phyloP scores from a whole-genome alignment of 2,888 invertebrate genomes.

The Rotaria socialis region DNA sequence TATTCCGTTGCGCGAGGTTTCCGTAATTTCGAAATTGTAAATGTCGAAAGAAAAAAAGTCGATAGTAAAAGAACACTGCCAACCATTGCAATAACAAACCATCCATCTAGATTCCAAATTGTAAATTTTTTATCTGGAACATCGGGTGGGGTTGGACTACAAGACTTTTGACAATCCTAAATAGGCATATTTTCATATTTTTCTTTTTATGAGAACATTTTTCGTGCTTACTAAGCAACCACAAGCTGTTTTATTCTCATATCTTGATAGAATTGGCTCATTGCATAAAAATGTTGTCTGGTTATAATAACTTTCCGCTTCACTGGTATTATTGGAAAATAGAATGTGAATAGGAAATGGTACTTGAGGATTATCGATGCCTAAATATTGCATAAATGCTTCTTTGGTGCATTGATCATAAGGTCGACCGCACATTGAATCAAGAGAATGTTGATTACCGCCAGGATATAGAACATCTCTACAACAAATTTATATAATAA shows the following conservation, averaged over 20 bases:
- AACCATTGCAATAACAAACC: neutral
- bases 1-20: no score
- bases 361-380: slow-evolving; percentile 37
- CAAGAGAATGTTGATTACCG: slow-evolving; percentile 42
- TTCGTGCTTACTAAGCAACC: slow-evolving; percentile 21
- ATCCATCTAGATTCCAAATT: neutral
- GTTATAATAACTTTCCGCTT: neutral
- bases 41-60: neutral
- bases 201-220: no score
- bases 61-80: neutral
- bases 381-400: slow-evolving; percentile 40
- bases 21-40: neutral
- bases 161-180: slow-evolving; percentile 30
- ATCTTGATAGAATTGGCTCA: slow-evolving; percentile 11
- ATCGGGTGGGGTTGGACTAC: slow-evolving; percentile 15
- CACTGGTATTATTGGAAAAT: slow-evolving; percentile 32
- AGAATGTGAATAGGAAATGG: slow-evolving; percentile 43
- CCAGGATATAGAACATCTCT: slow-evolving; percentile 39
- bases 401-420: slow-evolving; percentile 37
- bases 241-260: slow-evolving; percentile 43
- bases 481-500: neutral
- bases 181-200: neutral
- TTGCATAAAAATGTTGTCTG: slow-evolving; percentile 38
- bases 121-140: neutral
- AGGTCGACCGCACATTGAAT: slow-evolving; percentile 42